Base-by-base conservation (phyloP, 2,797 vertebrate species). In the Poeciliopsis paucimaculata region DNA sequence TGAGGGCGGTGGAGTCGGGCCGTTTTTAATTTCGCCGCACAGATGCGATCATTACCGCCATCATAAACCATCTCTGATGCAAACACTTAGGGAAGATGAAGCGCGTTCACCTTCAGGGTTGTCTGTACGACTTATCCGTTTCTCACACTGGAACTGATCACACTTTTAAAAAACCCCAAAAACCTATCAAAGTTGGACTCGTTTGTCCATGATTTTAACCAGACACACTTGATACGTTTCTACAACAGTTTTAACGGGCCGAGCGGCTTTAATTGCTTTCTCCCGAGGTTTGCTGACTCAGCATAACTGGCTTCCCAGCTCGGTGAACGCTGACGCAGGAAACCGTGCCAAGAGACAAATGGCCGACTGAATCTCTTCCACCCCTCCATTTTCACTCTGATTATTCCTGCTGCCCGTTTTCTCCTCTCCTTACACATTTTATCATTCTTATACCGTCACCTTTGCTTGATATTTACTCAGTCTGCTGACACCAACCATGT, bases 241-340 rank as follows among this genome's bases (percentile, higher is more conserved):
- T 41, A 26, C 64, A 62, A 60, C 60, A 16, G 20, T 12, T 41
- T 11, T 23, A 41, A 68, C 10, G 5, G 39, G 36, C 64, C 20
- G 26, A 68, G 64, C 1, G 28, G 31, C 47, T n/a, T 77, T n/a
- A 66, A 43, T n/a, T n/a, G 13, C 43, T 77, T 83, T 76, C 73
- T 79, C 79, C 82, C 84, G 79, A 82, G 80, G 45, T 76, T 18
- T 86, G 94, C 91, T 91, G 90, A 93, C 84, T 94, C 94, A 82
- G 72, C 92, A 90, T 79, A 88, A 90, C 77, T 72, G 80, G 73
- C 66, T 85, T 75, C 79, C 79, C 47, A 28, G 85, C 87, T 84
- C 20, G 34, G 81, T 0, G 16, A 85, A 82, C 11, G 95, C 94
- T 95, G 93, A 93, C 89, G 82, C 75, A 78, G 84, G 86, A 85